These are phyloP conservation scores for Monochamus alternatus DNA, from an alignment of 2,888 invertebrate genomes.

Conservation along the genomic window DNA sequence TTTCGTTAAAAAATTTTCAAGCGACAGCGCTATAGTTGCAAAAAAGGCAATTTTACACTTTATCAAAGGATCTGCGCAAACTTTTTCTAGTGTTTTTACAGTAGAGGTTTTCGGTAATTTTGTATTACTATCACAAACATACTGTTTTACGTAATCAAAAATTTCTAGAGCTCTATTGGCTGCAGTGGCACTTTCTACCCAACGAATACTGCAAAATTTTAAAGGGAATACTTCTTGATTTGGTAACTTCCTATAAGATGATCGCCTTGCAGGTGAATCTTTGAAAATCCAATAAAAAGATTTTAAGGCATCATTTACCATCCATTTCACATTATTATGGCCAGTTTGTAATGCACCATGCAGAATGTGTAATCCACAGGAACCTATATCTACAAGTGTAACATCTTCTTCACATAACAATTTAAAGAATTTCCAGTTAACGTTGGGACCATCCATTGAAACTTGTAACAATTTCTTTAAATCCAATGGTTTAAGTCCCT, in stretches of 20 bases:
- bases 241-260: background rate
- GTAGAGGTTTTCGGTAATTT: background rate
- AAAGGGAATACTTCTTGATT: background rate
- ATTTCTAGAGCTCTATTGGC: slow-evolving; percentile 4
- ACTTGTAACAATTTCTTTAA: slow-evolving; percentile 36
- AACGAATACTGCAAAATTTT: slow-evolving; percentile 1
- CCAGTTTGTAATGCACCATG: slow-evolving; percentile 60
- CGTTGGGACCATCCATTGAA: slow-evolving; percentile 49
- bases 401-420: slow-evolving; percentile 35
- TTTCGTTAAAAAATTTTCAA: slow-evolving; percentile 3
- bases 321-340: slow-evolving; percentile 20
- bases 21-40: slow-evolving; percentile 1
- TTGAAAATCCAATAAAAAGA: slow-evolving; percentile 41
- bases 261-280: slow-evolving; percentile 34
- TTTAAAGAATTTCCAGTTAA: slow-evolving; percentile 43
- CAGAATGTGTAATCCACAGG: slow-evolving; percentile 60
- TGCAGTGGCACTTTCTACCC: background rate
- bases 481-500: slow-evolving; percentile 5
- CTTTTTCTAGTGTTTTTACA: slow-evolving; percentile 5
- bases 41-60: slow-evolving; percentile 12
- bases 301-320: slow-evolving; percentile 53
- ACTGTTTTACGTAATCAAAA: slow-evolving; percentile 5
- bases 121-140: slow-evolving; percentile 7
- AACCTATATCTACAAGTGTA: slow-evolving; percentile 54
- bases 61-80: background rate